Evolutionary conservation across 1,140 invertebrate genomes (phyloP), one percentile per base, ranked within the genome.

Genomic region (Sarcophaga peregrina): DNA sequence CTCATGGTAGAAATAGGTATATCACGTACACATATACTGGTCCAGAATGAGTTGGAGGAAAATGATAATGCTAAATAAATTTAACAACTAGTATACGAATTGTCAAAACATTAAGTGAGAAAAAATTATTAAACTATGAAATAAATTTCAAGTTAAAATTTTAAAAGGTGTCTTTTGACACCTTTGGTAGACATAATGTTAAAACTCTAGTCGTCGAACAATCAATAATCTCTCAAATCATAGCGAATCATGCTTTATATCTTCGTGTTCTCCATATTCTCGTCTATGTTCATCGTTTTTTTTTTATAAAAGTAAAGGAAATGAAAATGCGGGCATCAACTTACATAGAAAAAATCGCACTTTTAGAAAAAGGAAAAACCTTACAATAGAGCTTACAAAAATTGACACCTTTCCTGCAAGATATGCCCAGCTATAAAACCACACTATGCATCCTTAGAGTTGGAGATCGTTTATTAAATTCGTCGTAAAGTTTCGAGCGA

Each of bases 401-500:
- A 25, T 20, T 68, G 20, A 25, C 62, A 20, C 17, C 62, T 9
- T 68, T 20, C 20, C 17, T 68, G 9, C 17, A 68, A 20, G 17
- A 68, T 9, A 68, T 68, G n/a, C 62, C n/a, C 17, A 68, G 62
- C 20, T 68, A 20, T 20, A 68, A 68, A 68, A 68, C 17, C 17
- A 46, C 62, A 45, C 25, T 62, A 46, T 7, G 54, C 9, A 68
- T 81, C 25, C 25, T 58, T 8, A 68, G 80, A 68, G 80, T 72
- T 72, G 52, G 75, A 13, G 75, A 50, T n/a, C n/a, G 78, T 13
- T 68, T 46, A 75, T n/a, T 25, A 45, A 20, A 46, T 15, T 46
- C 72, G 2, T 17, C 48, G 4, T 75, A 0, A 78, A 78, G 46
- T 83, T 80, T 80, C 82, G 58, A 17, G 58, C 62, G 8, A 13